These are phyloP conservation scores for Calliopum simillimum DNA, from an alignment of 2,888 invertebrate species.

Conservation along the genomic window DNA sequence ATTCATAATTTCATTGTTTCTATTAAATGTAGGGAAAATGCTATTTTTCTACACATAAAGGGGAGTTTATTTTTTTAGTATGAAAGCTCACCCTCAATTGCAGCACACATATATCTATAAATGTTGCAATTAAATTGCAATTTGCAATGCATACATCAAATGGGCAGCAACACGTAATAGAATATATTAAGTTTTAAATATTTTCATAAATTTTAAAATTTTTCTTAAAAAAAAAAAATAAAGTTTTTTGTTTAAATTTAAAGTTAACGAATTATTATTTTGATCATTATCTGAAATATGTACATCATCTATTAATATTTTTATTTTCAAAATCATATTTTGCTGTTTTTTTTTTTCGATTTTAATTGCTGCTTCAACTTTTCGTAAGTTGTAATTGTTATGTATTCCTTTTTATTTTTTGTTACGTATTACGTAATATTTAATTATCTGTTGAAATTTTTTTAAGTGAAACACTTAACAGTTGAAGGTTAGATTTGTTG, in stretches of 20 bases:
- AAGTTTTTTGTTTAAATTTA: not conserved
- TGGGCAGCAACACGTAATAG: too few species aligned
- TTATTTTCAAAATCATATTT: not conserved
- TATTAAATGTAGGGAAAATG: not conserved
- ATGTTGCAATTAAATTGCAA: not conserved
- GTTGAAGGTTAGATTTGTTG: slow-evolving; percentile 7
- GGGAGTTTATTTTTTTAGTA: too few species aligned
- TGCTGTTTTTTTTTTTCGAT: not conserved
- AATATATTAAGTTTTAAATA: too few species aligned
- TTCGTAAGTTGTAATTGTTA: not conserved
- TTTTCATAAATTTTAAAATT: too few species aligned
- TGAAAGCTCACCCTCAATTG: too few species aligned
- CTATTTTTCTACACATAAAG: too few species aligned
- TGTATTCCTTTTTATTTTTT: too few species aligned
- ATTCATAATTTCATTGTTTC: slow-evolving; percentile 2
- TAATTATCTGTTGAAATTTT: slow-evolving; percentile 11
- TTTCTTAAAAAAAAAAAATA: not conserved
- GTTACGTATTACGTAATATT: not conserved
- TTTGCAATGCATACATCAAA: slow-evolving; percentile 10
- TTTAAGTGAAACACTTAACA: not conserved
- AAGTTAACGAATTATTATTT: too few species aligned
- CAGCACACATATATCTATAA: too few species aligned
- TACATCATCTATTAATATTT: too few species aligned
- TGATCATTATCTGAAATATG: too few species aligned
- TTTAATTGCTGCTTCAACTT: not conserved